These are phyloP conservation scores for Electrona antarctica DNA, from an alignment of 2,113 vertebrate genomes.

Conservation along the genomic window DNA sequence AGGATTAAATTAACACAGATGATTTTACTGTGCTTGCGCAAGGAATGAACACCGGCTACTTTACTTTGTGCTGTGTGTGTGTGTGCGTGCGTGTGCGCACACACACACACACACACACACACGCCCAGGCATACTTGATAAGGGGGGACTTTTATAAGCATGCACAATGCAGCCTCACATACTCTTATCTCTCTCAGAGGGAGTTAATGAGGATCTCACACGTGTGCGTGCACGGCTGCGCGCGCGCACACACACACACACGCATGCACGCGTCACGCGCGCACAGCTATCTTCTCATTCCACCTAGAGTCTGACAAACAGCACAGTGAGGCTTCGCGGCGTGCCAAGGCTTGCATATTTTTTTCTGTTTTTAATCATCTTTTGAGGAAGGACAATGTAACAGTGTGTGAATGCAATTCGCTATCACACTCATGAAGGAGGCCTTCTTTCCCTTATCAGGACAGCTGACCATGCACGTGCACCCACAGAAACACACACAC, in stretches of 20 bases:
- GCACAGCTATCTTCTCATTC: constrained; percentile 3
- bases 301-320: constrained; percentile 2
- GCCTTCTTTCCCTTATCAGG: constrained; percentile 8
- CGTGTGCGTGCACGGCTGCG: constrained; percentile 3
- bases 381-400: background rate
- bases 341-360: constrained; percentile 3
- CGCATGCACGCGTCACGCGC: background rate
- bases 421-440: constrained; percentile 2
- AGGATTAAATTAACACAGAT: background rate
- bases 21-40: background rate
- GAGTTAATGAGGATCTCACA: constrained; percentile 74
- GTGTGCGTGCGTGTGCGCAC: constrained; percentile 39
- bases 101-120: constrained; percentile 27
- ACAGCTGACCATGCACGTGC: background rate
- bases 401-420: background rate
- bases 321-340: background rate
- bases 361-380: background rate
- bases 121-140: constrained; percentile 66
- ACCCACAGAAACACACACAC: no score
- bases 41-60: background rate
- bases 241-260: constrained; percentile 43
- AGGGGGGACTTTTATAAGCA: constrained; percentile 72
- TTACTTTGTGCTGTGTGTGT: constrained; percentile 3
- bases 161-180: constrained; percentile 74
- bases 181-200: constrained; percentile 74